Evolutionary conservation across 2,888 invertebrate genomes (phyloP).

Genomic region (Lithodes maja): DNA sequence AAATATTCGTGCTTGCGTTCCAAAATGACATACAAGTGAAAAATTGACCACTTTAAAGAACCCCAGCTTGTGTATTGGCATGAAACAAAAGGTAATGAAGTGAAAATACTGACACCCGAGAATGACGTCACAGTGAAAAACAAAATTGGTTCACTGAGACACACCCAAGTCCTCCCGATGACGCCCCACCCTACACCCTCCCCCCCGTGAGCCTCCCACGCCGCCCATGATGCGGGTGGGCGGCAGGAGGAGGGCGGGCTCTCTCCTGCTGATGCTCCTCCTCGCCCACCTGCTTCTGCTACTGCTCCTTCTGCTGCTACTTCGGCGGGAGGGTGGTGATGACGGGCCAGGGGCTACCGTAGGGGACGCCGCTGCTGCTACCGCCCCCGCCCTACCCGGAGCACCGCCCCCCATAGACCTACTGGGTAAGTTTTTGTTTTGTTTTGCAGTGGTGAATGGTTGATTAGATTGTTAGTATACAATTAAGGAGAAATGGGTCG

Average conservation of each 20-base stretch:
- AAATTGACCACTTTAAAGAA: too few relatives aligned
- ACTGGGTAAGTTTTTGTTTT: background rate
- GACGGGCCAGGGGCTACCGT: constrained; percentile 10
- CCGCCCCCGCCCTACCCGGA: constrained; percentile 6
- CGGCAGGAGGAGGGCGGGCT: constrained; percentile 53
- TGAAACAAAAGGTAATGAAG: too few relatives aligned
- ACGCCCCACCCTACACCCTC: background rate
- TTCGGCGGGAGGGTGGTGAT: constrained; percentile 14
- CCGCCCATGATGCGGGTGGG: constrained; percentile 58
- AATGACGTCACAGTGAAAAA: too few relatives aligned
- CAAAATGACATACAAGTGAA: too few relatives aligned
- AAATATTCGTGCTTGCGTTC: too few relatives aligned
- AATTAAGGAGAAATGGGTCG: too few relatives aligned
- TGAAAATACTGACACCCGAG: too few relatives aligned
- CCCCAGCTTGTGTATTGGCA: too few relatives aligned
- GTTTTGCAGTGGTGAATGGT: background rate
- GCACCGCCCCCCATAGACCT: background rate
- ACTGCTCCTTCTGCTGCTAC: constrained; percentile 45
- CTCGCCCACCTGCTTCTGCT: constrained; percentile 57
- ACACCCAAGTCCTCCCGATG: too few relatives aligned
- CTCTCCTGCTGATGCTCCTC: constrained; percentile 61
- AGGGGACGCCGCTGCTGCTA: constrained; percentile 17
- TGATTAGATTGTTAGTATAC: too few relatives aligned
- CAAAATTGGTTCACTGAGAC: too few relatives aligned
- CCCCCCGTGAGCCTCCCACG: constrained; percentile 15